Conservation (phyloP, 2,797 vertebrate genomes). For the Sebastes itinus region DNA sequence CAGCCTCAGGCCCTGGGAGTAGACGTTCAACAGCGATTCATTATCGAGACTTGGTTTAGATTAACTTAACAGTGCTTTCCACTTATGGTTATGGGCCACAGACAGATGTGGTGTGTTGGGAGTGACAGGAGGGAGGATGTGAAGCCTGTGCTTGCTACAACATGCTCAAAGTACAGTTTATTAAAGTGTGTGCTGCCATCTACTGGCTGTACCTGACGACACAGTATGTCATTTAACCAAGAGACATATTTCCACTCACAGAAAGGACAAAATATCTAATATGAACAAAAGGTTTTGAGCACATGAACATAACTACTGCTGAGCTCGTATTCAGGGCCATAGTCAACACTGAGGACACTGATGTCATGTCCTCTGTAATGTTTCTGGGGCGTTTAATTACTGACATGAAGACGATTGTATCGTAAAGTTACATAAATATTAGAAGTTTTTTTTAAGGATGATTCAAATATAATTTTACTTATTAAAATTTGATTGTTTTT, state of each 20-base stretch:
- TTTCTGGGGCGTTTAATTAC: neutral
- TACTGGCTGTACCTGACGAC: slow-evolving; percentile 24
- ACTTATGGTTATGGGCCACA: neutral
- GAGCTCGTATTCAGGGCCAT: neutral
- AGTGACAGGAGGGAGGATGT: neutral
- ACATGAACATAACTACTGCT: too few species aligned
- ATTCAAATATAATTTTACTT: neutral
- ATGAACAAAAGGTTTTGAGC: neutral
- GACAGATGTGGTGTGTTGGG: neutral
- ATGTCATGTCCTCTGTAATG: neutral
- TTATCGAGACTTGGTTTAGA: neutral
- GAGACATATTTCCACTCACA: neutral
- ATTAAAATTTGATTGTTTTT: too few species aligned
- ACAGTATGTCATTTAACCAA: neutral
- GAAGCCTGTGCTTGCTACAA: neutral
- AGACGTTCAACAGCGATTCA: neutral
- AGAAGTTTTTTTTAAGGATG: neutral
- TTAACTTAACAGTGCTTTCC: neutral
- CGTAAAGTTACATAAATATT: too few species aligned
- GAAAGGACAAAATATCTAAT: neutral
- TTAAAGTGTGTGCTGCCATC: slow-evolving; percentile 48
- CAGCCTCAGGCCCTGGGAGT: neutral
- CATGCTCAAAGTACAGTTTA: neutral
- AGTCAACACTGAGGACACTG: neutral
- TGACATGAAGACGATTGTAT: too few species aligned